Evolutionary conservation across 2,888 invertebrate species (phyloP).

Genomic region (Drymonia ruficornis): DNA sequence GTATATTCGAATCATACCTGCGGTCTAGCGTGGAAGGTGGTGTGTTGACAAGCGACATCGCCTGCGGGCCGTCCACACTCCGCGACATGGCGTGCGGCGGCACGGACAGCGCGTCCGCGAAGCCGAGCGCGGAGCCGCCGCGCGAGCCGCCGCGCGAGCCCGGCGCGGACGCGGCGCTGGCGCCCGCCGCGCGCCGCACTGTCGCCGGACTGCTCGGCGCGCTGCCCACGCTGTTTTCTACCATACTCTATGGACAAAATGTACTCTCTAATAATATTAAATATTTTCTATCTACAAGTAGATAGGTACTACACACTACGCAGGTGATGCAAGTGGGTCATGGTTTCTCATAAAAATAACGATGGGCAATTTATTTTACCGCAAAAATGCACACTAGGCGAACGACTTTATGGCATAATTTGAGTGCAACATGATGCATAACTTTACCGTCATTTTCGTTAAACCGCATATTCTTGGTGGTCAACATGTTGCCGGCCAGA

Average conservation of each 20-base stretch:
- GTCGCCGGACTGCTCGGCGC: conserved; percentile 83
- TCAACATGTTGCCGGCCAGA: no score
- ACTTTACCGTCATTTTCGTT: no score
- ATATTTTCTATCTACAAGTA: no score
- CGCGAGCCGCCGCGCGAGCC: conserved; percentile 70
- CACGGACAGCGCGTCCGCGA: conserved; percentile 56
- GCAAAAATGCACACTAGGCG: no score
- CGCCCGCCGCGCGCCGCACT: conserved; percentile 40
- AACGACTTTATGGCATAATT: no score
- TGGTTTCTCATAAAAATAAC: no score
- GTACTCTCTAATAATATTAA: no score
- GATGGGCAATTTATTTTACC: no score
- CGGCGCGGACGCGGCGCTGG: conserved; percentile 66
- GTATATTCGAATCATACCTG: conserved; percentile 60
- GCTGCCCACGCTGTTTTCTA: conserved; percentile 86
- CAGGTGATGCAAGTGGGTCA: no score
- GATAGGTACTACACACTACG: no score
- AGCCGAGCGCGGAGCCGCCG: conserved; percentile 77
- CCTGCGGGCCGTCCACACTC: conserved; percentile 81
- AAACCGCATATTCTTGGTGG: no score
- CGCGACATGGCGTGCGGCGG: conserved; percentile 79
- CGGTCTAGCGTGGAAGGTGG: conserved; percentile 80
- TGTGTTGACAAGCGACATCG: conserved; percentile 48
- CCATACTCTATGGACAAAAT: conserved; percentile 53
- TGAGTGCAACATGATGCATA: not conserved